Conservation (phyloP, 30 jellyfish, hydroid and myxozoan species). For the Pseudorhiza aurosa region DNA sequence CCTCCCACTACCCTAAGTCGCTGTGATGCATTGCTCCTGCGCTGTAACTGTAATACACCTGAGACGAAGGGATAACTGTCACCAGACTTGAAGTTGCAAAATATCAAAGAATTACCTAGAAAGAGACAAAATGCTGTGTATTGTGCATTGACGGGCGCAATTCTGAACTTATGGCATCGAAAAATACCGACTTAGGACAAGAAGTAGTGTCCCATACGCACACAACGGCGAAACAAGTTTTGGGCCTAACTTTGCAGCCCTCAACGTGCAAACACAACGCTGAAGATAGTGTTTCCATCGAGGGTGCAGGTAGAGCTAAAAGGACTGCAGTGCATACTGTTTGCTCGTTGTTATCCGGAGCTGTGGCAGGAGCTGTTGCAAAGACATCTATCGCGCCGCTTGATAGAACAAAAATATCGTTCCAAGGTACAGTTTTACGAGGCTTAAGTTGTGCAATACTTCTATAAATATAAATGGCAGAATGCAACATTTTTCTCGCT, state of each 20-base stretch:
- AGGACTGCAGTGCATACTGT: conserved; percentile 41
- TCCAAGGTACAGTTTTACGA: conserved; percentile 78
- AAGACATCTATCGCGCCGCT: conserved; percentile 92
- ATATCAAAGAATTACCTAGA: too few species aligned
- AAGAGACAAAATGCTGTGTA: too few species aligned
- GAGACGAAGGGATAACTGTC: too few species aligned
- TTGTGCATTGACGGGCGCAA: too few species aligned
- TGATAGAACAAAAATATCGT: conserved; percentile 87
- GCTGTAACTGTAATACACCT: too few species aligned
- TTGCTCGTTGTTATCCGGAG: conserved; percentile 85
- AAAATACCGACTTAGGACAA: conserved; percentile 24
- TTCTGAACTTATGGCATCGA: conserved; percentile 39
- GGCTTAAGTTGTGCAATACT: too few species aligned
- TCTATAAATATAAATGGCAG: too few species aligned
- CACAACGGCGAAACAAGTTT: conserved; percentile 34
- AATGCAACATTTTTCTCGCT: too few species aligned
- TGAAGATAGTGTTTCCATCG: background rate
- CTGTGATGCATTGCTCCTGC: too few species aligned
- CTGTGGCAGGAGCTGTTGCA: conserved; percentile 97
- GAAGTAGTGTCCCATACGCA: conserved; percentile 34
- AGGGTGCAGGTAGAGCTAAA: background rate
- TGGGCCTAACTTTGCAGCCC: conserved; percentile 50
- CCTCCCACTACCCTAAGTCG: too few species aligned
- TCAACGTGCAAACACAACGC: background rate
- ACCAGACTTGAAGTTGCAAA: too few species aligned